phyloP scores from a whole-genome alignment of 2,797 vertebrate species.

The Schizopygopsis malacanthus region DNA sequence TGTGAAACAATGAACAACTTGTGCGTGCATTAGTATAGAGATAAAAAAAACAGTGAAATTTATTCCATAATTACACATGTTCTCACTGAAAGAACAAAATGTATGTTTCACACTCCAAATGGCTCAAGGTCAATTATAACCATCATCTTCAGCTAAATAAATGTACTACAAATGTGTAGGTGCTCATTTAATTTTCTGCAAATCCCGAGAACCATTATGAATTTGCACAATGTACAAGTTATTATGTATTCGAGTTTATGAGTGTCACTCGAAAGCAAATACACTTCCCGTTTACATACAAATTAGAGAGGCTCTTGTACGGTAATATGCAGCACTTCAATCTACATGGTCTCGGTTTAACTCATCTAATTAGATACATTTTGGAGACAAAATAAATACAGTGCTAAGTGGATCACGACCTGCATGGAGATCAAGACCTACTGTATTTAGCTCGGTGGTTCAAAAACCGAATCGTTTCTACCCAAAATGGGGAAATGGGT shows the following conservation, averaged over 20 bases:
- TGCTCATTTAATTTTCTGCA: background rate
- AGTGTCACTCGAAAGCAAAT: background rate
- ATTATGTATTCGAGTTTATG: background rate
- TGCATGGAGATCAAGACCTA: background rate
- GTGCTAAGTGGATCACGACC: background rate
- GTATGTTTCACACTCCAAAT: background rate
- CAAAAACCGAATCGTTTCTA: background rate
- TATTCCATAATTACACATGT: background rate
- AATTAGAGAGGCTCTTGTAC: constrained; percentile 10
- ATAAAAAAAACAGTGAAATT: background rate
- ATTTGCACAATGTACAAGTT: background rate
- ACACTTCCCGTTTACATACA: background rate
- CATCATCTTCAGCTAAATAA: background rate
- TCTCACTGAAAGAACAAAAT: background rate
- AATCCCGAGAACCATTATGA: background rate
- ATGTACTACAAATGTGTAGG: background rate
- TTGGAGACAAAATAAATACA: background rate
- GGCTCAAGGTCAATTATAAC: background rate
- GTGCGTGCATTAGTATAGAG: background rate
- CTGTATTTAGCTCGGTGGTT: background rate
- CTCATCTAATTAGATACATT: background rate
- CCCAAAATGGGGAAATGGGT: background rate
- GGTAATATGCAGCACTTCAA: constrained; percentile 17
- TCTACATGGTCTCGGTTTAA: background rate
- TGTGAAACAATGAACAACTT: background rate